Evolutionary conservation across 2,888 invertebrate species (phyloP).

Genomic region (Ichneumon xanthorius): DNA sequence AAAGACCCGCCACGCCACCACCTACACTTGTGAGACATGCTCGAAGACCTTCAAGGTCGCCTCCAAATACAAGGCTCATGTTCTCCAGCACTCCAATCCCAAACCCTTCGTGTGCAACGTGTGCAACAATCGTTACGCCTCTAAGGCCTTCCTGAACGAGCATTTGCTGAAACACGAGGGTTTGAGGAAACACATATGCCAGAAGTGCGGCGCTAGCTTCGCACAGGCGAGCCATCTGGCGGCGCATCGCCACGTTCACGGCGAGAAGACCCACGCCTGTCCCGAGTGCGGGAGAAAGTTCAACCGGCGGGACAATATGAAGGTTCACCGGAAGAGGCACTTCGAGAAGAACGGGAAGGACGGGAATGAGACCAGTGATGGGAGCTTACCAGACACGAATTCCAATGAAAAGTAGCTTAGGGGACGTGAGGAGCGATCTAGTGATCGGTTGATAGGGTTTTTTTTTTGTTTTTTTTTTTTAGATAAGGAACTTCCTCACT

Average conservation of each 20-base stretch:
- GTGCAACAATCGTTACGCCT: constrained; percentile 83
- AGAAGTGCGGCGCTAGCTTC: constrained; percentile 82
- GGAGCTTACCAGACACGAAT: constrained; percentile 63
- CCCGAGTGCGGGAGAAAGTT: constrained; percentile 83
- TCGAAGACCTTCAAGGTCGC: constrained; percentile 83
- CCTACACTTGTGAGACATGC: constrained; percentile 83
- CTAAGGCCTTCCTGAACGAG: constrained; percentile 83
- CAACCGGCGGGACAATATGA: constrained; percentile 84
- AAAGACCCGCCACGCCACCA: constrained; percentile 82
- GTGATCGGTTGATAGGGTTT: constrained; percentile 13
- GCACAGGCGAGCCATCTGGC: constrained; percentile 84
- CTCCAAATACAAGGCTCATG: constrained; percentile 83
- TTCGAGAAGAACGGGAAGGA: constrained; percentile 75
- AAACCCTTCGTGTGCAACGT: constrained; percentile 82
- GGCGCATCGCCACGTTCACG: constrained; percentile 83
- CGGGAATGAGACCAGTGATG: constrained; percentile 64
- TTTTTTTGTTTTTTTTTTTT: constrained; percentile 7
- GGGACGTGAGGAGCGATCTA: constrained; percentile 24
- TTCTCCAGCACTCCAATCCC: constrained; percentile 83
- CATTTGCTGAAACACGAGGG: constrained; percentile 83
- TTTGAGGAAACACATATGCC: constrained; percentile 82
- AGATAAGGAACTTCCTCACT: background rate
- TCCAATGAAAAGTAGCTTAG: constrained; percentile 74
- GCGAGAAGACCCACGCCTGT: constrained; percentile 83
- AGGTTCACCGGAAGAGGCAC: constrained; percentile 83